A percentile compares a stretch with the other conserved stretches of the same genome.
Conservation (phyloP, 1,140 invertebrate genomes). For the Papilio aristodemus region DNA sequence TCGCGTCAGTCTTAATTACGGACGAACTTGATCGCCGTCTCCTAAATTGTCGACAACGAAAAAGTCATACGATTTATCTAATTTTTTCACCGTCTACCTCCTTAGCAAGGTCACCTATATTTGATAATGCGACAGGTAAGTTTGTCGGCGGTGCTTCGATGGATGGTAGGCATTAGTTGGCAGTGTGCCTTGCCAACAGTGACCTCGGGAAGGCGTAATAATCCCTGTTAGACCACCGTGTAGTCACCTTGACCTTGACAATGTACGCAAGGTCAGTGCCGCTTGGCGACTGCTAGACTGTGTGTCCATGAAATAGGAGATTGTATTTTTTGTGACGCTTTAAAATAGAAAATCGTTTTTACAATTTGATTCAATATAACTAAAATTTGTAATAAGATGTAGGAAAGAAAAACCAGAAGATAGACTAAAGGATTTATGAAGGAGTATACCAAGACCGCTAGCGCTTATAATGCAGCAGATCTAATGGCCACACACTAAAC, state of each 20-base stretch:
- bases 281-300: slow-evolving; percentile 29
- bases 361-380: background rate
- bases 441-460: background rate
- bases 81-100: slow-evolving; percentile 4
- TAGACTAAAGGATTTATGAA: too few relatives aligned
- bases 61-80: slow-evolving; percentile 10
- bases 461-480: background rate
- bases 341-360: background rate
- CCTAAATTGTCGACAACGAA: slow-evolving; percentile 3
- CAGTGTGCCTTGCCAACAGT: slow-evolving; percentile 21
- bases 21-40: background rate
- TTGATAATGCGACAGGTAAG: slow-evolving; percentile 6
- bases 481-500: slow-evolving; percentile 24
- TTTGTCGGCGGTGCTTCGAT: background rate
- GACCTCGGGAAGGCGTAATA: slow-evolving; percentile 33
- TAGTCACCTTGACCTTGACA: slow-evolving; percentile 41
- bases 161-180: slow-evolving; percentile 20
- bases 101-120: background rate
- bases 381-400: background rate
- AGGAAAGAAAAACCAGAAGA: too few relatives aligned
- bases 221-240: slow-evolving; percentile 37
- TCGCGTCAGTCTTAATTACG: slow-evolving; percentile 8
- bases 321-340: background rate
- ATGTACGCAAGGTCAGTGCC: slow-evolving; percentile 36
- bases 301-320: slow-evolving; percentile 34